Conservation (phyloP, 2,113 vertebrate species). For the Thamnaconus septentrionalis region DNA sequence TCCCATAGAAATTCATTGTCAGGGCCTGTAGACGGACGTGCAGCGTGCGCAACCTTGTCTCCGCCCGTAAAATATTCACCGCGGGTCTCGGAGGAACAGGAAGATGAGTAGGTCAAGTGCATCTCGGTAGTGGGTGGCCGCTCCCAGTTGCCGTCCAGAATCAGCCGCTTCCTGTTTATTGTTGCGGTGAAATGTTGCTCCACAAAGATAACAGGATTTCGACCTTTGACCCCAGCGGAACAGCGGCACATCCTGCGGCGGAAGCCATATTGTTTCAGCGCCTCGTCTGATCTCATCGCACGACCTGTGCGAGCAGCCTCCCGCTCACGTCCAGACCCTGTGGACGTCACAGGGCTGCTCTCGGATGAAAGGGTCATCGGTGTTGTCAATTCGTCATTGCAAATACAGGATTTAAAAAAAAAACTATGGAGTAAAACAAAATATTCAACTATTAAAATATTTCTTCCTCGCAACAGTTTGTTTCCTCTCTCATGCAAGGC, state of each 20-base stretch:
- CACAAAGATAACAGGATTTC: slow-evolving; percentile 47
- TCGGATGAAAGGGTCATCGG: too few species aligned
- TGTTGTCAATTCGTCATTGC: too few species aligned
- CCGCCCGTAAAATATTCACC: slow-evolving; percentile 14
- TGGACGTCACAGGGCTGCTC: slow-evolving; percentile 5
- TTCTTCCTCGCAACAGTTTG: neutral
- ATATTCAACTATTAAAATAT: too few species aligned
- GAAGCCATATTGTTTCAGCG: slow-evolving; percentile 43
- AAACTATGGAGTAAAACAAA: too few species aligned
- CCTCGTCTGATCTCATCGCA: slow-evolving; percentile 18
- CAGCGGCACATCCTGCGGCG: slow-evolving; percentile 62
- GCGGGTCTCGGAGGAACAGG: slow-evolving; percentile 54
- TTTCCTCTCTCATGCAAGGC: neutral
- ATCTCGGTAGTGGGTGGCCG: slow-evolving; percentile 44
- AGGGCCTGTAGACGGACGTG: too few species aligned
- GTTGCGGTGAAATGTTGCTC: slow-evolving; percentile 46
- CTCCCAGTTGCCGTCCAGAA: slow-evolving; percentile 14
- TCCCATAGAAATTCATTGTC: too few species aligned
- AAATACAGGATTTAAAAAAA: too few species aligned
- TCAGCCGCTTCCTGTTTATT: slow-evolving; percentile 79
- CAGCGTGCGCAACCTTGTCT: too few species aligned
- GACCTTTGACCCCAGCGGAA: slow-evolving; percentile 47
- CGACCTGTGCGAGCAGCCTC: slow-evolving; percentile 7
- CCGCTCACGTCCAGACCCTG: slow-evolving; percentile 9
- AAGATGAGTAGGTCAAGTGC: slow-evolving; percentile 66